Base-by-base conservation (phyloP, 2,888 invertebrate species). In the Cremastinae sp. region DNA sequence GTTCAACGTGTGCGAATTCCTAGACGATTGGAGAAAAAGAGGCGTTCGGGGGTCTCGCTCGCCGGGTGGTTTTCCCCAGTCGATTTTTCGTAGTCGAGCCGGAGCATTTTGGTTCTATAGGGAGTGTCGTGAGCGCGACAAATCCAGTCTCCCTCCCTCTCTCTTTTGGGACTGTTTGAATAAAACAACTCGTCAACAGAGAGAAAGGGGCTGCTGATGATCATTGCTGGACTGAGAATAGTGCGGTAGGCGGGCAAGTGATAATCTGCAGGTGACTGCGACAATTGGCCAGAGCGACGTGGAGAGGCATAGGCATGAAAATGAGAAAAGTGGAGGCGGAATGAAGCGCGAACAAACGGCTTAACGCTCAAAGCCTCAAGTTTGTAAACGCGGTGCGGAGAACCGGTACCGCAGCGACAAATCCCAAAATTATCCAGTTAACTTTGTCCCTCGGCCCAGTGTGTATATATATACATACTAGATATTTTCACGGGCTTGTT, bases 191-290 rank as follows among this genome's bases (percentile, higher is more conserved):
- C 51, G 74, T 75, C 51, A 65, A 61, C 54, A 34, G 8, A 28
- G 38, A 14, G 36, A 64, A 10, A 53, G 16, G 47, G 8, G 41
- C 12, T 41, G 12, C 36, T 56, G 75, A 66, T 51, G 74, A 79
- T 72, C 68, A 72, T 74, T 69, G 70, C 68, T 68, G 75, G 66
- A 49, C 45, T 53, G 54, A 22, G 38, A 74, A 62, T 54, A 65
- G 28, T 51, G 49, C 36, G 54, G 79, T 83, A 79, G 87, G 84
- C 84, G 86, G 85, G 84, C 80, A 86, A 86, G 87, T 85, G 86
- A 88, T 88, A 86, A 89, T 88, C 85, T 85, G 85, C 85, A 83
- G 84, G 85, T 86, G 85, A 85, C 85, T 83, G 81, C 83, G 84
- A 86, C 84, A 87, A 87, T 85, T 80, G 83, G 77, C 69, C 75